phyloP scores from a whole-genome alignment of 2,888 invertebrate species.

The Bombylius discolor region DNA sequence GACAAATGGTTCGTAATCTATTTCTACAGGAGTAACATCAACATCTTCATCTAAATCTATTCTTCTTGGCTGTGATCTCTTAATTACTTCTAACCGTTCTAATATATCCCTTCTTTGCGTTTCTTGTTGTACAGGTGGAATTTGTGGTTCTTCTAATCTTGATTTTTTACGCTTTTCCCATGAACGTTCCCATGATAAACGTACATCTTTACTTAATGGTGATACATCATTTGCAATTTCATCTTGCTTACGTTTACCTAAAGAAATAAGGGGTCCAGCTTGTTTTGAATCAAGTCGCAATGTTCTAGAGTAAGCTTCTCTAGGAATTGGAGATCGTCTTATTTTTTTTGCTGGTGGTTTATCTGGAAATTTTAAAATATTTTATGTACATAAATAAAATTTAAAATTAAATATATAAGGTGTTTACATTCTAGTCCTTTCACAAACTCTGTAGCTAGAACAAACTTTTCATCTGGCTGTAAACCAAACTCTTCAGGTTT shows the following conservation, averaged over 20 bases:
- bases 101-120: background rate
- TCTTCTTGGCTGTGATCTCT: conserved; percentile 2
- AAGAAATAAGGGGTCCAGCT: background rate
- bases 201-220: background rate
- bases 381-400: background rate
- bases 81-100: conserved; percentile 1
- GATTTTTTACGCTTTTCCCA: background rate
- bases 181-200: conserved; percentile 6
- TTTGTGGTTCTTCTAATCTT: background rate
- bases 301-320: background rate
- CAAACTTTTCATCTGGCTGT: conserved; percentile 13
- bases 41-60: conserved; percentile 7
- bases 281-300: background rate
- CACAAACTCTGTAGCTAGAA: conserved; percentile 5
- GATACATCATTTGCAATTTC: background rate
- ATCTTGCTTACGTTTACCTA: background rate
- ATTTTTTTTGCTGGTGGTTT: background rate
- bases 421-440: conserved; percentile 8
- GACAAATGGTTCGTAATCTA: conserved; percentile 5
- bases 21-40: conserved; percentile 4
- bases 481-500: conserved; percentile 16
- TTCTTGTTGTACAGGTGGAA: background rate
- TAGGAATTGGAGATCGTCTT: background rate
- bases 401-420: background rate
- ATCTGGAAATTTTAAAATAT: background rate